phyloP scores from a whole-genome alignment of 2,888 invertebrate species.

The Boloria euphrosyne region DNA sequence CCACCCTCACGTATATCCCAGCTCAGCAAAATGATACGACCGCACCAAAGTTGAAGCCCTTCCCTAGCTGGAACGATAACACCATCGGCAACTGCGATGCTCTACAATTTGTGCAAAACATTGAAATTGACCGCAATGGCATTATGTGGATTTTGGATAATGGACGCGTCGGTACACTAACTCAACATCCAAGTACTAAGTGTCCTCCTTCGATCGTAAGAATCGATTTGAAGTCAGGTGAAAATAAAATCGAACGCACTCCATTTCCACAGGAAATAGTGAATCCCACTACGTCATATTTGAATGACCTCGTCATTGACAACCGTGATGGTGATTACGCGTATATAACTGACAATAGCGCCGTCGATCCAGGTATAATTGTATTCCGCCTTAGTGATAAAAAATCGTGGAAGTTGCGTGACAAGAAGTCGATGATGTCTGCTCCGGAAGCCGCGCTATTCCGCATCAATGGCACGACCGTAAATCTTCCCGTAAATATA shows the following conservation, averaged over 20 bases:
- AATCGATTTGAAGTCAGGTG: slow-evolving; percentile 84
- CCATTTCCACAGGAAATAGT: slow-evolving; percentile 84
- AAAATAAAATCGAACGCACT: slow-evolving; percentile 81
- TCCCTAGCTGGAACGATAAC: slow-evolving; percentile 88
- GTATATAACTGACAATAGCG: slow-evolving; percentile 88
- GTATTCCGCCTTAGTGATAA: slow-evolving; percentile 85
- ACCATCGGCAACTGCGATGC: slow-evolving; percentile 85
- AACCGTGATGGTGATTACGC: slow-evolving; percentile 86
- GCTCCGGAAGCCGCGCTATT: slow-evolving; percentile 82
- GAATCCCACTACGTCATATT: slow-evolving; percentile 80
- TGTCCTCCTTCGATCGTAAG: slow-evolving; percentile 87
- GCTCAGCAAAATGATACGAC: slow-evolving; percentile 70
- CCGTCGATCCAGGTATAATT: slow-evolving; percentile 86
- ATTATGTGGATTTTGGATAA: slow-evolving; percentile 87
- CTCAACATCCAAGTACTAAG: slow-evolving; percentile 73
- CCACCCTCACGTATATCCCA: slow-evolving; percentile 84
- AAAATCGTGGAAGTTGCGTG: slow-evolving; percentile 87
- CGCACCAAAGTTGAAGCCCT: slow-evolving; percentile 84
- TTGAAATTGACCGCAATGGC: slow-evolving; percentile 87
- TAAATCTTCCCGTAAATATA: slow-evolving; percentile 83
- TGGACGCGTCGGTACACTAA: slow-evolving; percentile 85
- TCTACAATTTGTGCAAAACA: slow-evolving; percentile 88
- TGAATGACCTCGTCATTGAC: slow-evolving; percentile 89
- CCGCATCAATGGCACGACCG: slow-evolving; percentile 82
- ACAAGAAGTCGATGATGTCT: slow-evolving; percentile 84